A percentile compares a stretch with the other conserved stretches of the same genome.
These are phyloP conservation scores for Eulithis testata DNA, from an alignment of 2,888 invertebrate species.

Conservation along the genomic window DNA sequence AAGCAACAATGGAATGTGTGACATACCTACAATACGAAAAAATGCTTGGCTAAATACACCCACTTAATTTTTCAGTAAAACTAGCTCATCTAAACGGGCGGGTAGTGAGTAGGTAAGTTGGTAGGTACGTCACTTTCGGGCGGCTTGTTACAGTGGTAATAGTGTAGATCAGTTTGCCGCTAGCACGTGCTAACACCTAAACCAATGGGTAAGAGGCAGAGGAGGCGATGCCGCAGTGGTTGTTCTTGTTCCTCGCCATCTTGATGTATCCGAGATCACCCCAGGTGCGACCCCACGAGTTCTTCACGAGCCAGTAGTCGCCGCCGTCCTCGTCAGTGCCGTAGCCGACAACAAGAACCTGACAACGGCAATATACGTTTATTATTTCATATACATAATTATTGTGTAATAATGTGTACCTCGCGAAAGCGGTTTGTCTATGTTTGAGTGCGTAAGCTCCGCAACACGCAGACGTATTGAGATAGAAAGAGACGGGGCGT, in stretches of 20 bases:
- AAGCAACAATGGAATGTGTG: slow-evolving; percentile 22
- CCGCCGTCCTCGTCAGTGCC: slow-evolving; percentile 88
- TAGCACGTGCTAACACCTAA: slow-evolving; percentile 59
- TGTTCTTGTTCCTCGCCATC: slow-evolving; percentile 93
- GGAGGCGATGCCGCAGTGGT: slow-evolving; percentile 95
- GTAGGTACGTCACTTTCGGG: background rate
- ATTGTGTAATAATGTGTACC: no score
- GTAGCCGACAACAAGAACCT: slow-evolving; percentile 92
- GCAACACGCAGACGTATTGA: background rate
- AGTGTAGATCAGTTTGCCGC: background rate
- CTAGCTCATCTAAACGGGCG: background rate
- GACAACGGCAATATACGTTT: slow-evolving; percentile 16
- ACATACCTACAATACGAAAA: slow-evolving; percentile 8
- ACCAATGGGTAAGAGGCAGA: slow-evolving; percentile 94
- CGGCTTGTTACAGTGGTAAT: background rate
- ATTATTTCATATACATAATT: no score
- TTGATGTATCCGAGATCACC: slow-evolving; percentile 94
- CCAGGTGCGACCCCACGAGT: slow-evolving; percentile 93
- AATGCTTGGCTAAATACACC: slow-evolving; percentile 7
- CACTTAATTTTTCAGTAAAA: background rate
- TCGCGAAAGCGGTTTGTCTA: no score
- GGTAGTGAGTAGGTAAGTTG: background rate
- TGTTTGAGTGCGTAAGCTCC: no score
- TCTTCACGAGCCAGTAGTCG: slow-evolving; percentile 95
- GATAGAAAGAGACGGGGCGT: no score